Conservation (phyloP, 2,888 invertebrate species). For the Andrena flavipes region DNA sequence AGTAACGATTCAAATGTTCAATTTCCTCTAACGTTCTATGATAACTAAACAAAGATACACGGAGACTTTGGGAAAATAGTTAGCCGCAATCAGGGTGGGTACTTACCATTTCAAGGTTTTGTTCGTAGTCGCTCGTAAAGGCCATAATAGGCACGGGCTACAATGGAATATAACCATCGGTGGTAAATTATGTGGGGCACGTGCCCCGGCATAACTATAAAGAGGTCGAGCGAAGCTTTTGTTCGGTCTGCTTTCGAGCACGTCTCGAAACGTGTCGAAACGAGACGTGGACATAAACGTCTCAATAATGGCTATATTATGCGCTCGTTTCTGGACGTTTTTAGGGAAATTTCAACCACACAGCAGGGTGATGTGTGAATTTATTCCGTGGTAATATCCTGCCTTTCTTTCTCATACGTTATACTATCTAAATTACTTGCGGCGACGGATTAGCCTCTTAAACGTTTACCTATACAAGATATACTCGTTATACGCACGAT, state of each 20-base stretch:
- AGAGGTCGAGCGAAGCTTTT: constrained; percentile 75
- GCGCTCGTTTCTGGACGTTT: constrained; percentile 54
- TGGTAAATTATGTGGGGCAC: constrained; percentile 81
- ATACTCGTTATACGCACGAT: too few species aligned
- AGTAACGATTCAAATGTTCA: not conserved
- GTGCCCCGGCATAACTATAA: constrained; percentile 78
- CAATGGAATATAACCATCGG: constrained; percentile 81
- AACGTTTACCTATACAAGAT: too few species aligned
- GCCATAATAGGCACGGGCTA: constrained; percentile 77
- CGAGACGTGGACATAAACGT: constrained; percentile 49
- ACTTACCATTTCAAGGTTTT: constrained; percentile 74
- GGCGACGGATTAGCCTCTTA: too few species aligned
- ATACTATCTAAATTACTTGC: too few species aligned
- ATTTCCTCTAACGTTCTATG: not conserved
- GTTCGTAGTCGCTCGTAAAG: constrained; percentile 72
- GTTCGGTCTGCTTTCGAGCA: constrained; percentile 60
- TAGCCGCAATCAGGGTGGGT: constrained; percentile 42
- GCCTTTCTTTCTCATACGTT: not conserved
- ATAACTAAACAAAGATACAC: not conserved
- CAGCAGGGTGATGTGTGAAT: constrained; percentile 8
- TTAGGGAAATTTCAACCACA: constrained; percentile 23
- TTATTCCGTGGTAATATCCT: not conserved
- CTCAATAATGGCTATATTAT: constrained; percentile 72
- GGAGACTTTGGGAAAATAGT: constrained; percentile 62
- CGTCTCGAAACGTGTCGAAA: constrained; percentile 39